Conservation (phyloP, 2,797 vertebrate species). For the Onychomys torridus region DNA sequence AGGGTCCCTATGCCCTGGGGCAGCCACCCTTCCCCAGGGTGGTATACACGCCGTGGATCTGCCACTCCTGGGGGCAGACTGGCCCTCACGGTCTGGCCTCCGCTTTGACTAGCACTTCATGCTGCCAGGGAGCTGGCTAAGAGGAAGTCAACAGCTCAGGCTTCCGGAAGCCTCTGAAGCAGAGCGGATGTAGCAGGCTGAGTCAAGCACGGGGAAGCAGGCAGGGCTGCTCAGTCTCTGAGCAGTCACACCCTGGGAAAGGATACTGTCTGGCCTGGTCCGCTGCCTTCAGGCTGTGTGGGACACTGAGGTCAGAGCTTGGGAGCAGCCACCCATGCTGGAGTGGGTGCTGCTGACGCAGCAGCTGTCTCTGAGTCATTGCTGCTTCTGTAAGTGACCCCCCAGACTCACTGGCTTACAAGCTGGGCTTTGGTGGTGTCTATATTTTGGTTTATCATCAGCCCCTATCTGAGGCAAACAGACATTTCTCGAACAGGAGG, state of each 20-base stretch:
- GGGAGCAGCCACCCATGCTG: not conserved
- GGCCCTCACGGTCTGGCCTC: not conserved
- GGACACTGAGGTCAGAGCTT: not conserved
- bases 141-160: not conserved
- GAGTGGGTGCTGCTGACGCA: not conserved
- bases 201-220: not conserved
- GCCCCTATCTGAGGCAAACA: not conserved
- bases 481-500: not conserved
- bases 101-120: not conserved
- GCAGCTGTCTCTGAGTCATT: not conserved
- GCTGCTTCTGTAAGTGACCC: not conserved
- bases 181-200: not conserved
- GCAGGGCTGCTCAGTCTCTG: too few relatives aligned
- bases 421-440: not conserved
- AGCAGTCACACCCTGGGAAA: not conserved
- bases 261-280: too few relatives aligned
- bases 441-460: not conserved
- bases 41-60: accelerated
- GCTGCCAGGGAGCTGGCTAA: not conserved
- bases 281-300: not conserved
- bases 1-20: accelerated
- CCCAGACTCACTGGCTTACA: not conserved
- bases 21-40: too few relatives aligned
- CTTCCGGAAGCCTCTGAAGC: not conserved
- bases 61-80: not conserved